phyloP scores from a whole-genome alignment of 2,113 vertebrate species.

The Ursus arctos region DNA sequence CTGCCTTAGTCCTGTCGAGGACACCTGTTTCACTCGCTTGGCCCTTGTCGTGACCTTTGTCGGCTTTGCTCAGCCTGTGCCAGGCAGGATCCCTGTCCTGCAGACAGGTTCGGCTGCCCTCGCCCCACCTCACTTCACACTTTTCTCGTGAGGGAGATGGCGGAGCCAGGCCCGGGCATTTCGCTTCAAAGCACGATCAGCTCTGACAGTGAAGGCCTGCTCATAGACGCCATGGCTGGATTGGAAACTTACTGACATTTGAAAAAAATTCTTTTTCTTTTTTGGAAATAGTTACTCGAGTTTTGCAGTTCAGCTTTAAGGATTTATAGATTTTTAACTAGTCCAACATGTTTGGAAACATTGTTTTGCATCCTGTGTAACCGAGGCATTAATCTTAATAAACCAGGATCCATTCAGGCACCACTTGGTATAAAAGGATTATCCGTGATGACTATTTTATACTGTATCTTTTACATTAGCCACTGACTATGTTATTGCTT shows the following conservation, averaged over 20 bases:
- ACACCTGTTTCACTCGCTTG: not conserved
- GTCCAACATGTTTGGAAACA: conserved; percentile 80
- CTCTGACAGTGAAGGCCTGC: not conserved
- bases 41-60: not conserved
- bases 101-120: not conserved
- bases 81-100: not conserved
- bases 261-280: not conserved
- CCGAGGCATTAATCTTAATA: conserved; percentile 83
- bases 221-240: conserved; percentile 16
- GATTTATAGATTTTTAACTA: conserved; percentile 80
- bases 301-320: conserved; percentile 86
- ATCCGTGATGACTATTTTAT: conserved; percentile 81
- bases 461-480: conserved; percentile 76
- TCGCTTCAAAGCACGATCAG: not conserved
- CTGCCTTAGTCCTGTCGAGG: not conserved
- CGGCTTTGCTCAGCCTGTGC: not conserved
- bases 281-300: conserved; percentile 77
- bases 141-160: not conserved
- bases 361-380: conserved; percentile 85
- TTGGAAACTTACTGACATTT: conserved; percentile 64
- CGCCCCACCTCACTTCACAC: not conserved
- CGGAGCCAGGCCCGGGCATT: not conserved
- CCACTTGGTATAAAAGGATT: conserved; percentile 73
- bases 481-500: conserved; percentile 71
- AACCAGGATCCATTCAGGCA: conserved; percentile 81